Percentiles rank a stretch among this genome's conserved stretches.
phyloP scores from a whole-genome alignment of 2,888 invertebrate genomes.

The Hyles lineata region DNA sequence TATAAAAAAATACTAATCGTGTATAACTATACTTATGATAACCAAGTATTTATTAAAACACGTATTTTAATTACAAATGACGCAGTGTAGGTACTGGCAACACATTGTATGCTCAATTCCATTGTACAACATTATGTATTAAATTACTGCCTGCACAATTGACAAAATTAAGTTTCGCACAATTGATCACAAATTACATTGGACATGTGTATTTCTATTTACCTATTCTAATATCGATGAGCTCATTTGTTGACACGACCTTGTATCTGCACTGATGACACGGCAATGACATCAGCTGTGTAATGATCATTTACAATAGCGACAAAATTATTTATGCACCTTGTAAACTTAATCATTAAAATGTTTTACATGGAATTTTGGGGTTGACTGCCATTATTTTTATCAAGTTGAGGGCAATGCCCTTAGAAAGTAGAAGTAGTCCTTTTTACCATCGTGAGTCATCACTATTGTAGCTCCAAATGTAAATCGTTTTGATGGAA shows the following conservation, averaged over 20 bases:
- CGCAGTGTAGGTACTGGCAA: not conserved
- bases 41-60: not conserved
- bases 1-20: not conserved
- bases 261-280: conserved; percentile 69
- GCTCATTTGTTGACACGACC: conserved; percentile 79
- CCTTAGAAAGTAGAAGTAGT: conserved; percentile 8
- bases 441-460: not conserved
- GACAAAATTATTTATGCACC: conserved; percentile 23
- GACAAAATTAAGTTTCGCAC: conserved; percentile 38
- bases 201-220: conserved; percentile 37
- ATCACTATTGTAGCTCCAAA: not conserved
- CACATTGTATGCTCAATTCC: not conserved
- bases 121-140: not conserved
- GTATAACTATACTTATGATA: too few relatives aligned
- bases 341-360: conserved; percentile 3
- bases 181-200: conserved; percentile 63
- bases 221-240: conserved; percentile 71
- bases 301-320: conserved; percentile 53
- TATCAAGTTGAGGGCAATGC: not conserved
- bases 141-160: conserved; percentile 1
- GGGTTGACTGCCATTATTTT: not conserved
- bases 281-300: conserved; percentile 73
- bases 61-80: not conserved
- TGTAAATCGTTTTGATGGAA: conserved; percentile 24
- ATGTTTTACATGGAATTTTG: conserved; percentile 7